Evolutionary conservation across 2,797 vertebrate species (phyloP).

Genomic region (Pipistrellus nathusii): DNA sequence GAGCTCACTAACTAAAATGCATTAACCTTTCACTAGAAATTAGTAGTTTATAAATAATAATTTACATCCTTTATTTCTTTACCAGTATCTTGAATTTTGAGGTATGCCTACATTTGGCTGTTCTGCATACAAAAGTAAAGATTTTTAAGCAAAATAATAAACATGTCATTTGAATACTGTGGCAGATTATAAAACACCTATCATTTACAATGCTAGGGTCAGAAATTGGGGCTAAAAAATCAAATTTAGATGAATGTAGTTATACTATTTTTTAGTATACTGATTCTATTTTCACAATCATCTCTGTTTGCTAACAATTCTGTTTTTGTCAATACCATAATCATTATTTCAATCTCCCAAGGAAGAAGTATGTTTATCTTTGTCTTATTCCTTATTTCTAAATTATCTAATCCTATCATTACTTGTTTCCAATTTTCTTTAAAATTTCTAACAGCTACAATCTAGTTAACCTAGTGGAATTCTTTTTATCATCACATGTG

Average conservation of each 20-base stretch:
- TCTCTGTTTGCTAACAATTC: background rate
- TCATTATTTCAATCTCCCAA: background rate
- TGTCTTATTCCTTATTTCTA: background rate
- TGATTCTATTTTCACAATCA: background rate
- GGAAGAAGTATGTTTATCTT: background rate
- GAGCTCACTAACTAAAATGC: background rate
- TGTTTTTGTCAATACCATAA: background rate
- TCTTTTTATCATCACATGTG: background rate
- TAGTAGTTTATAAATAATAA: background rate
- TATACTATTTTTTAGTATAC: background rate
- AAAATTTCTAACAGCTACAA: background rate
- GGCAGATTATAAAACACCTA: background rate
- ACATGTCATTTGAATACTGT: background rate
- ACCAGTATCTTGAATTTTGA: background rate
- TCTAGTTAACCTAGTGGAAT: too few species aligned
- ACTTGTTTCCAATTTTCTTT: background rate
- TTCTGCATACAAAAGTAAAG: background rate
- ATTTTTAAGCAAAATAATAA: background rate
- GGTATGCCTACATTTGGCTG: background rate
- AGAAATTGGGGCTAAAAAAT: slow-evolving; percentile 8
- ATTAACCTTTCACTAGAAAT: background rate
- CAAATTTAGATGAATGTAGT: background rate
- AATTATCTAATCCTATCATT: background rate
- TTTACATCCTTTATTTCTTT: background rate
- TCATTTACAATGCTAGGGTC: background rate